These are phyloP conservation scores for Motacilla alba DNA, from an alignment of 2,113 vertebrate genomes.

Conservation along the genomic window DNA sequence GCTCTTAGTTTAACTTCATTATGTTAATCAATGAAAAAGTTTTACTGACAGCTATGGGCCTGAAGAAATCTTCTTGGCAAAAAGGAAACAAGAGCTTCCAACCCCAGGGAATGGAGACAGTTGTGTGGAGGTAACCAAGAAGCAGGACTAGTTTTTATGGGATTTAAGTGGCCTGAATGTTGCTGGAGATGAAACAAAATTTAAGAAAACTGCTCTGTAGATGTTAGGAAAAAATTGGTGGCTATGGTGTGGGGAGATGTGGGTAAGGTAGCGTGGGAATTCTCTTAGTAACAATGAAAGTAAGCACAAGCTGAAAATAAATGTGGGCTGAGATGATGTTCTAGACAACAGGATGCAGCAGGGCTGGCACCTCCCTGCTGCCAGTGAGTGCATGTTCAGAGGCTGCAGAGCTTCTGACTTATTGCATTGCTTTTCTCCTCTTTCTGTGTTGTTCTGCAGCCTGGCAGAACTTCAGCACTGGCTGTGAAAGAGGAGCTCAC, in stretches of 20 bases:
- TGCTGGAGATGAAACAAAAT: background rate
- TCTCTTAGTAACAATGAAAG: background rate
- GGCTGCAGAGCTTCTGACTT: background rate
- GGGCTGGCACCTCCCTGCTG: background rate
- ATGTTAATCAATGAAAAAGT: background rate
- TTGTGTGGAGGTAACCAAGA: background rate
- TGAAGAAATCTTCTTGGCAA: background rate
- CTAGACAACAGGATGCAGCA: background rate
- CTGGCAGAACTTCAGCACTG: background rate
- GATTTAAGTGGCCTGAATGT: background rate
- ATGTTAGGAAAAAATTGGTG: background rate
- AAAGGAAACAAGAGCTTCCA: background rate
- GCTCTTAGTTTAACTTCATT: background rate
- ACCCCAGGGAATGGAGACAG: background rate
- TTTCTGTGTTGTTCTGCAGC: background rate
- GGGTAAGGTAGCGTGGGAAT: background rate
- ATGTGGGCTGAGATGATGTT: background rate
- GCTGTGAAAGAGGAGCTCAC: background rate
- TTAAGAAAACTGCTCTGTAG: background rate
- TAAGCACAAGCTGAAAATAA: background rate
- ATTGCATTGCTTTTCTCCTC: background rate
- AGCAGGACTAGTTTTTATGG: background rate
- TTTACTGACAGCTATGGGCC: background rate
- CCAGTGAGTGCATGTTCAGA: accelerated
- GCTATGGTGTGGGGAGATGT: background rate